Conservation (phyloP, 1,140 invertebrate species). For the Venturia canescens region DNA sequence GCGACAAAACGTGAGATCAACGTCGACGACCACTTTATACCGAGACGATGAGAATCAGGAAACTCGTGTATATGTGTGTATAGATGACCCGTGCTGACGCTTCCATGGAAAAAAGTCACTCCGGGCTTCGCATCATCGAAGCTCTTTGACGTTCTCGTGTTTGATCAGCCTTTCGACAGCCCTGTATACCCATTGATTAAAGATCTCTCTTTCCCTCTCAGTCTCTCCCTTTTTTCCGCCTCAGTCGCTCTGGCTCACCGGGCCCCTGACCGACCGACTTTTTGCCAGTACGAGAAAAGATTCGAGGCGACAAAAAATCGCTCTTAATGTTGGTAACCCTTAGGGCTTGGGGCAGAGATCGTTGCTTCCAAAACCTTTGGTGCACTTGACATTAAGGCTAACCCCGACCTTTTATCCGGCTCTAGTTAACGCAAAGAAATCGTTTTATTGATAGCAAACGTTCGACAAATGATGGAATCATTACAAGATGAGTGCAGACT, state of each 20-base stretch:
- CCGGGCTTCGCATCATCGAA: background rate
- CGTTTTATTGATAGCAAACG: too few species aligned
- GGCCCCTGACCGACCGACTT: background rate
- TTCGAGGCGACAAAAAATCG: background rate
- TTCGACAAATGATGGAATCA: too few species aligned
- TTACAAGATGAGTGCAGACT: too few species aligned
- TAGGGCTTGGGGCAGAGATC: too few species aligned
- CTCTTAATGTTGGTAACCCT: background rate
- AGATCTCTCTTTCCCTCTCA: background rate
- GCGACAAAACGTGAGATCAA: slow-evolving; percentile 26
- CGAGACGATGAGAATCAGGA: background rate
- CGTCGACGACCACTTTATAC: slow-evolving; percentile 12
- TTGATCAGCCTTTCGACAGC: slow-evolving; percentile 29
- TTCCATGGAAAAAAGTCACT: slow-evolving; percentile 22
- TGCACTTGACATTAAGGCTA: too few species aligned
- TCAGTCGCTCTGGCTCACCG: background rate
- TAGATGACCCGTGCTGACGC: background rate
- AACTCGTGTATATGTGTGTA: background rate
- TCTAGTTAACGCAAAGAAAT: too few species aligned
- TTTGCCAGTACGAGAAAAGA: background rate
- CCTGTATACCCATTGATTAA: slow-evolving; percentile 32
- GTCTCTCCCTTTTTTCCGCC: background rate
- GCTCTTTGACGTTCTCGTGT: slow-evolving; percentile 2
- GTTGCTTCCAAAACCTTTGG: too few species aligned
- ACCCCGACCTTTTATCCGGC: too few species aligned